Evolutionary conservation across 2,113 vertebrate species (phyloP), one percentile per base, ranked within the genome.

Genomic region (Pipa parva): DNA sequence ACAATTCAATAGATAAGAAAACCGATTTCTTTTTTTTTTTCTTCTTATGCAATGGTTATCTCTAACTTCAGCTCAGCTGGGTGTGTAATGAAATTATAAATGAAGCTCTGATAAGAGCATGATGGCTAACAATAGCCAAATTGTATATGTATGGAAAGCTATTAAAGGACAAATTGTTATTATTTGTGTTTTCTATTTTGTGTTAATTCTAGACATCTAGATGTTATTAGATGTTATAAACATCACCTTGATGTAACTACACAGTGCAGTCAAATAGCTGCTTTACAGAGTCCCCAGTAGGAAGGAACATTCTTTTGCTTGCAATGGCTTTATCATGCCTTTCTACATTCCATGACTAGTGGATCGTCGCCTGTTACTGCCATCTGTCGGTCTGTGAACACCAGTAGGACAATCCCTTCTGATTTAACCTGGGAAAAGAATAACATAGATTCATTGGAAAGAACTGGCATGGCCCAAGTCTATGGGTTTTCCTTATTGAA

Each of bases 271-370:
- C 29, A 33, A 37, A 54, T 28, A 25, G 51, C 5, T 65, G 7
- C 25, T 39, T n/a, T 46, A 45, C 42, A 56, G 48, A 42, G 27
- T 36, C 50, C 54, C 55, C 48, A 45, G 59, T 49, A 21, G 59
- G 28, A 62, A 62, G 7, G 22, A 25, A 54, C 36, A 39, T 54
- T 4, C 46, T 25, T 42, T 36, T 42, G 51, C 26, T 46, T 37
- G 54, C 45, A 26, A 59, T 59, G 55, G 64, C 64, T 67, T 67
- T 55, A 68, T 50, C 54, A 37, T 25, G 50, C 55, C 59, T 59
- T 50, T 25, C 42, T 50, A 26, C 64, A 68, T 68, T 68, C 55
- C 64, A 59, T 22, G 13, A 6, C 10, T 10, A 31, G 51, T 27
- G 39, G 48, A 28, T 20, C 39, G 56, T 51, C 64, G 55, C 64